Percentiles rank a stretch among this genome's conserved stretches.
phyloP scores from a whole-genome alignment of 2,797 vertebrate genomes.

The Phylloscopus collybita region DNA sequence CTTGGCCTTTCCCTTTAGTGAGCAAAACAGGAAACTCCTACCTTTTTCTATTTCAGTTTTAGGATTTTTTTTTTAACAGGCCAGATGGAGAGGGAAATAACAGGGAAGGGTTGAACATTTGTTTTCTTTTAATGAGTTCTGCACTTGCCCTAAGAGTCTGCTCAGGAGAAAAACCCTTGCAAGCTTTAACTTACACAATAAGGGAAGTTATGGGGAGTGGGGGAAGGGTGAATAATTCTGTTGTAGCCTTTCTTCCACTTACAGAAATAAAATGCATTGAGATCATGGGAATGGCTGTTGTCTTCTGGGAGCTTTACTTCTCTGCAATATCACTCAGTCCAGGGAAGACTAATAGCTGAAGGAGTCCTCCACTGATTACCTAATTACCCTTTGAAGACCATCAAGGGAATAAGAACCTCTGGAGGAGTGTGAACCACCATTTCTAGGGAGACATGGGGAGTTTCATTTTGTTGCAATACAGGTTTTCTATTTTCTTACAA shows the following conservation, averaged over 20 bases:
- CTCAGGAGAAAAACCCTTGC: not conserved
- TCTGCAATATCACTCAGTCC: not conserved
- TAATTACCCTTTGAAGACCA: conserved; percentile 24
- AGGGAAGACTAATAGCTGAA: conserved; percentile 26
- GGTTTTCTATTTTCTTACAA: not conserved
- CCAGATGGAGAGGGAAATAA: not conserved
- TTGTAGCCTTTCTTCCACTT: conserved; percentile 27
- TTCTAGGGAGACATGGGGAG: not conserved
- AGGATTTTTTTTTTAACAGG: not conserved
- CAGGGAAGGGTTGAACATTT: conserved; percentile 32
- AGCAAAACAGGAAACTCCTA: conserved; percentile 13
- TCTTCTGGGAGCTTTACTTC: conserved; percentile 54
- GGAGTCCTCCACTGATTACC: conserved; percentile 21
- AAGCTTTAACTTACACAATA: conserved; percentile 32
- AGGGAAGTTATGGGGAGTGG: not conserved
- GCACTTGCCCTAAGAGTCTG: conserved; percentile 2
- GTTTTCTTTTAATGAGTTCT: conserved; percentile 56
- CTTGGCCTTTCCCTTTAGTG: not conserved
- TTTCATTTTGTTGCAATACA: not conserved
- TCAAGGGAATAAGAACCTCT: conserved; percentile 1
- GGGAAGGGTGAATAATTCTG: not conserved
- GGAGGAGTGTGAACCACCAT: not conserved
- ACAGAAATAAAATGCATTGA: conserved; percentile 30
- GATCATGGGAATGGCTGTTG: not conserved
- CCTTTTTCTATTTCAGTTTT: conserved; percentile 31